These are phyloP conservation scores for Petrocephalus sullivani DNA, from an alignment of 2,797 vertebrate species.

Conservation along the genomic window DNA sequence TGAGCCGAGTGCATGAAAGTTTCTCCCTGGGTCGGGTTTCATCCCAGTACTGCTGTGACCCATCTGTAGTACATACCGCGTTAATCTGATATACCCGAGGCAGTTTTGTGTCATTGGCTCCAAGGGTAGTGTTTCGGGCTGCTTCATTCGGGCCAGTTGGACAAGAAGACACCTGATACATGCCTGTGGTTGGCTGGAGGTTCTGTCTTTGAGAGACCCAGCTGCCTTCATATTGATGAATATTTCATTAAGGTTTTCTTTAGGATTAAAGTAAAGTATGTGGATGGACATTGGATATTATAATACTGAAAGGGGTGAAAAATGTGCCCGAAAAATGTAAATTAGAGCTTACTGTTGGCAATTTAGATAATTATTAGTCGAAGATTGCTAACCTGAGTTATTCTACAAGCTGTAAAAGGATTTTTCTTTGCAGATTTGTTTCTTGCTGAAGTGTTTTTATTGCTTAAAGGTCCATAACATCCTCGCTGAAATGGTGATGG, in stretches of 20 bases:
- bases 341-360: background rate
- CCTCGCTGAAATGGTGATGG: constrained; percentile 98
- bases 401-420: background rate
- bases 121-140: background rate
- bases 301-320: background rate
- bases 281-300: background rate
- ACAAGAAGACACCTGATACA: background rate
- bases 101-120: background rate
- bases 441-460: background rate
- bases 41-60: background rate
- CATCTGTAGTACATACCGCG: background rate
- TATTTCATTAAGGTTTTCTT: background rate
- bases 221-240: background rate
- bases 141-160: background rate
- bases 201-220: background rate
- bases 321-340: background rate
- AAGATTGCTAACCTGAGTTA: background rate
- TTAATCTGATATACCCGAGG: background rate
- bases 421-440: background rate
- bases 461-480: constrained; percentile 87
- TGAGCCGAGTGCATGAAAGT: background rate
- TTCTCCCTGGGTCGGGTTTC: background rate
- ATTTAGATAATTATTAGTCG: background rate
- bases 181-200: background rate
- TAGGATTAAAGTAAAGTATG: background rate